Conservation (phyloP, 2,888 invertebrate species). For the Lasius platythorax region DNA sequence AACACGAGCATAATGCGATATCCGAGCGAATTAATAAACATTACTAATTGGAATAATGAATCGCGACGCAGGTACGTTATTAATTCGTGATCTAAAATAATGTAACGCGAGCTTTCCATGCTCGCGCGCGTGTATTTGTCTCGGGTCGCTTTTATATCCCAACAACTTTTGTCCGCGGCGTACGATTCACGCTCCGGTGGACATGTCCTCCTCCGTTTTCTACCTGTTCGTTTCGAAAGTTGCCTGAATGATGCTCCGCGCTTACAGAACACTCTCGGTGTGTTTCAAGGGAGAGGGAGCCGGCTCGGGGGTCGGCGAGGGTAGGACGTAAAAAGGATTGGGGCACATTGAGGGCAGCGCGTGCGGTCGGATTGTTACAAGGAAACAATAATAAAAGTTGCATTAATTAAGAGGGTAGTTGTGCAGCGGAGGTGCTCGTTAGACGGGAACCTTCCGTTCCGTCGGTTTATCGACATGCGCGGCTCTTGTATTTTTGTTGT, state of each 20-base stretch:
- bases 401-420: conserved; percentile 83
- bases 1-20: conserved; percentile 5
- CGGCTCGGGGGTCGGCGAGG: conserved; percentile 29
- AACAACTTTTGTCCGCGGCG: conserved; percentile 71
- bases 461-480: conserved; percentile 71
- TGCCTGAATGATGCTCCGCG: conserved; percentile 74
- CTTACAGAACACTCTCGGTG: conserved; percentile 69
- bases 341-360: conserved; percentile 68
- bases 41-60: conserved; percentile 62
- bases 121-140: conserved; percentile 52
- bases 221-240: conserved; percentile 76
- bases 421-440: conserved; percentile 75
- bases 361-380: conserved; percentile 78
- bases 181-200: conserved; percentile 72
- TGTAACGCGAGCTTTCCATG: conserved; percentile 25
- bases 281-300: conserved; percentile 66
- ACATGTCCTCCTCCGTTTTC: conserved; percentile 74
- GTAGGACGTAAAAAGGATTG: conserved; percentile 67
- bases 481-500: conserved; percentile 72
- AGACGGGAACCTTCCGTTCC: conserved; percentile 75
- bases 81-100: conserved; percentile 55
- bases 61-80: conserved; percentile 42
- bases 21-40: conserved; percentile 54
- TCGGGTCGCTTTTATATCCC: conserved; percentile 72
- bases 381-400: conserved; percentile 84